Evolutionary conservation across 2,888 invertebrate species (phyloP).

Genomic region (Pegoplata infirma): DNA sequence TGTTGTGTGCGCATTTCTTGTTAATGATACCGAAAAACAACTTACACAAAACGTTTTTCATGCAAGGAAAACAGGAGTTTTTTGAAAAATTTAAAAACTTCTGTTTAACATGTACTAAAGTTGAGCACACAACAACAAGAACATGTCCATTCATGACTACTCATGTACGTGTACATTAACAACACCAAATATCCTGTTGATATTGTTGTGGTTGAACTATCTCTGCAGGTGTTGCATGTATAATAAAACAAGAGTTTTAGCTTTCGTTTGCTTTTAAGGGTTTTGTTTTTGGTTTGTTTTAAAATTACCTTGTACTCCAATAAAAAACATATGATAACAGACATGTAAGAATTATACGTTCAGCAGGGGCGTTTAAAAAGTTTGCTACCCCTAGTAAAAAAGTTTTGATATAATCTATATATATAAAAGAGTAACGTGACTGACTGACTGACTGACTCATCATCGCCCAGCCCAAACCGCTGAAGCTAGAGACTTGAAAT

Average conservation of each 20-base stretch:
- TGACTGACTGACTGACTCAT: too few species aligned
- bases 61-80: background rate
- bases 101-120: slow-evolving; percentile 1
- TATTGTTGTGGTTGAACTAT: slow-evolving; percentile 13
- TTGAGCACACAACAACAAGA: too few species aligned
- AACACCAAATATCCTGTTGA: slow-evolving; percentile 45
- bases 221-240: slow-evolving; percentile 15
- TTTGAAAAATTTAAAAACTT: slow-evolving; percentile 22
- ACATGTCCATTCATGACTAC: background rate
- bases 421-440: too few species aligned
- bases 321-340: too few species aligned
- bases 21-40: background rate
- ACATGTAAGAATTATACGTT: too few species aligned
- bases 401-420: too few species aligned
- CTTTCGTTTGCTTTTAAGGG: too few species aligned
- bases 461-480: too few species aligned
- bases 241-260: background rate
- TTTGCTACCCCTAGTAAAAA: too few species aligned
- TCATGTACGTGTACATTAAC: slow-evolving; percentile 3
- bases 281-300: too few species aligned
- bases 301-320: background rate
- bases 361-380: too few species aligned
- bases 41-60: background rate
- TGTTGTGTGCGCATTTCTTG: slow-evolving; percentile 15
- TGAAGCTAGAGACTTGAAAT: too few species aligned